Base-by-base conservation (phyloP, 23 tunicate genomes). In the Aplidium turbinatum region DNA sequence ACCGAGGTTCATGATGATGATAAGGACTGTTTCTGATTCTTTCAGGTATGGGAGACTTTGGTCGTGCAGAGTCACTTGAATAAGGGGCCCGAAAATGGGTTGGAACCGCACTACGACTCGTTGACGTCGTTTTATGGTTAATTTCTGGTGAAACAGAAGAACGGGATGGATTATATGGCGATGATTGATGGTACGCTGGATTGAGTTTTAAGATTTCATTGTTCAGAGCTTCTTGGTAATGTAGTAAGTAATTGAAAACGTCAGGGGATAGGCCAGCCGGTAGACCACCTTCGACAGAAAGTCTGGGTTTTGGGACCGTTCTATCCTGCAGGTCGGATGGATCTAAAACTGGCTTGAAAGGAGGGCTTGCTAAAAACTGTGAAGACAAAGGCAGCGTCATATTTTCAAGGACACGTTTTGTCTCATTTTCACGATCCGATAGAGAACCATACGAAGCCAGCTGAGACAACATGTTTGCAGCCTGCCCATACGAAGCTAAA, bases 401-500 rank as follows among this genome's bases (percentile, higher is more conserved):
- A 27, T 58, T 57, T 55, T 78, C 83, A 24, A 63, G 39, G 19
- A 76, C 13, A 4, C 83, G 64, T 38, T 78, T 78, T n/a, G n/a
- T n/a, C n/a, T n/a, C n/a, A n/a, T n/a, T n/a, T 35, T 78, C 83
- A 2, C 25, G 57, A 19, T 78, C 83, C 28, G 74, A 35, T 3
- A 58, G 31, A 32, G 82, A 19, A 11, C 61, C 39, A 24, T 58
- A 57, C 0, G 85, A 26, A 18, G 65, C 50, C 21, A 54, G 31
- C 26, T 73, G 78, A 31, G 65, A 29, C 9, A 54, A 19, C 26
- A 81, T 27, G 48, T 48, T 64, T 9, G 83, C 73, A 26, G 85
- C 60, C 19, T 42, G 60, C 7, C 87, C 87, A 42, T 81, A 81
- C 20, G 83, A 75, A 7, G 85, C 77, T 16, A 79, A 73, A 4